Conservation (phyloP, 2,888 invertebrate species). For the Mactromeris polynyma region DNA sequence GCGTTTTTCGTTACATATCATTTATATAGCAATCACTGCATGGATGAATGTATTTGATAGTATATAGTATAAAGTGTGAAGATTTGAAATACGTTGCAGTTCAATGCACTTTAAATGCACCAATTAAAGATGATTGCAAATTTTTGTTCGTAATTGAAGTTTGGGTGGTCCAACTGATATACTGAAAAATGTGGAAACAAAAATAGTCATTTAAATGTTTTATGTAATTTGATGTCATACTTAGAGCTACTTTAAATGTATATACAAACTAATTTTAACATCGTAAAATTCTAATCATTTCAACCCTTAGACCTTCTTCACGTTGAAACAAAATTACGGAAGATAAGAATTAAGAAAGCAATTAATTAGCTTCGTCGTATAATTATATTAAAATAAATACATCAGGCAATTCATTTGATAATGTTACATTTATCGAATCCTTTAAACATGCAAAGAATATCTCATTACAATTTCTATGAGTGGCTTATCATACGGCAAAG, state of each 20-base stretch:
- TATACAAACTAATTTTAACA: background rate
- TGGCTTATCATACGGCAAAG: constrained; percentile 7
- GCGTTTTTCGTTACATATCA: background rate
- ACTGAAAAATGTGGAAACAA: background rate
- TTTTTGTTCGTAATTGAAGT: background rate
- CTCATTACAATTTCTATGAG: background rate
- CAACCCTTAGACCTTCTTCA: background rate
- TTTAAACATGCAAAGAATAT: constrained; percentile 4
- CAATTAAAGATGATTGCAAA: background rate
- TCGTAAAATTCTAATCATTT: background rate
- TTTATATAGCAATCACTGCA: background rate
- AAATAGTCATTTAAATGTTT: background rate
- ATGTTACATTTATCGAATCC: constrained; percentile 2
- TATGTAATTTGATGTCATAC: background rate
- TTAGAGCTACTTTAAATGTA: background rate
- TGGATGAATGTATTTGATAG: background rate
- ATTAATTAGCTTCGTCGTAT: background rate
- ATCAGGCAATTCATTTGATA: constrained; percentile 9
- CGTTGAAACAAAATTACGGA: background rate
- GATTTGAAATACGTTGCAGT: background rate
- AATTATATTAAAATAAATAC: constrained; percentile 23
- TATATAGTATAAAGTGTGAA: background rate
- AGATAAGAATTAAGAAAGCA: background rate
- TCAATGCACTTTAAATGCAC: background rate
- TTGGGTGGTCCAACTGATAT: background rate